Conservation (phyloP, 2,888 invertebrate genomes). For the Sicus ferrugineus region DNA sequence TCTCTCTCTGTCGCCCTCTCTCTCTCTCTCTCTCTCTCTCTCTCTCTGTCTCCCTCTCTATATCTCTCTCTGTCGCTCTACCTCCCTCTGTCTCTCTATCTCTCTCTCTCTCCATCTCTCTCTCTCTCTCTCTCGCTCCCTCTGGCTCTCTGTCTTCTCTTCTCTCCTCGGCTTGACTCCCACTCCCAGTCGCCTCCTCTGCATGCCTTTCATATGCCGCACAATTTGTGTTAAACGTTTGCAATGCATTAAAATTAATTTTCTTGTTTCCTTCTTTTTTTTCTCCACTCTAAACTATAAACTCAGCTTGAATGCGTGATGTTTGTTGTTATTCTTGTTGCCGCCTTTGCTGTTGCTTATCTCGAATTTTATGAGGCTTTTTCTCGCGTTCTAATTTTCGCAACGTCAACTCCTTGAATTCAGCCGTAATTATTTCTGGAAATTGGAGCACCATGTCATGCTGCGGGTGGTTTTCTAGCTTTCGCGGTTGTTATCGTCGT, state of each 20-base stretch:
- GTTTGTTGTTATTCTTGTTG: neutral
- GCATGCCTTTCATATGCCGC: neutral
- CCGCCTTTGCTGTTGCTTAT: neutral
- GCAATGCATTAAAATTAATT: slow-evolving; percentile 9
- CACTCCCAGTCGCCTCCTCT: no score
- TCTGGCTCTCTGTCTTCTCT: no score
- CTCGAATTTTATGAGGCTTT: slow-evolving; percentile 8
- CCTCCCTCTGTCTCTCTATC: no score
- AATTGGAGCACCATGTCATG: slow-evolving; percentile 7
- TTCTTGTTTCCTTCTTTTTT: neutral
- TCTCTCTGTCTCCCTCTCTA: neutral
- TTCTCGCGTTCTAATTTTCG: slow-evolving; percentile 27
- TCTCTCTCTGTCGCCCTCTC: no score
- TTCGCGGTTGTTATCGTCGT: neutral
- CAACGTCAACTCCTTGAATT: neutral
- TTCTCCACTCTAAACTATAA: neutral
- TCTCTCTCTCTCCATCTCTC: no score
- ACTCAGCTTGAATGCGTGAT: neutral
- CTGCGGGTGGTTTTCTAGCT: slow-evolving; percentile 1
- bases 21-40: neutral
- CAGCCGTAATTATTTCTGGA: neutral
- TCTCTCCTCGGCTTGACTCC: neutral
- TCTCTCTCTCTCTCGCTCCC: no score
- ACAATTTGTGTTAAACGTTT: neutral
- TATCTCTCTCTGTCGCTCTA: no score